Evolutionary conservation across 2,113 vertebrate species (phyloP), one percentile per base, ranked within the genome.

Genomic region (Neoarius graeffei): DNA sequence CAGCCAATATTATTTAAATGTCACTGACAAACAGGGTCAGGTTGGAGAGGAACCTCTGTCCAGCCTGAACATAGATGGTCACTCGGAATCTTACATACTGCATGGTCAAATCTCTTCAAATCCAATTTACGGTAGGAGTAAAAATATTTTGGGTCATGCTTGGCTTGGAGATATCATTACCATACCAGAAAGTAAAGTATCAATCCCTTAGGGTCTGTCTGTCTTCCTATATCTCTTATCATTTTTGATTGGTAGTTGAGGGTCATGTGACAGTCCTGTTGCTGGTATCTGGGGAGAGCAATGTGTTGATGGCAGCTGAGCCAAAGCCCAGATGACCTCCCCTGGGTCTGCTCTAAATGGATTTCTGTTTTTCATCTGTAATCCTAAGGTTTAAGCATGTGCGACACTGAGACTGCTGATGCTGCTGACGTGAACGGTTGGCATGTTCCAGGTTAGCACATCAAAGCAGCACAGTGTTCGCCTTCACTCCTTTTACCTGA

Each of bases 301-400:
- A 56, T 73, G 88, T 87, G 86, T 86, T 52, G 52, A 83, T 66
- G 89, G 77, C 87, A 89, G 89, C 87, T 60, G 3, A 69, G 77
- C 67, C 48, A 86, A 91, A 89, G 83, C 83, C 73, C 67, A 54
- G 60, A 87, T 89, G 91, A 89, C 89, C 91, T 91, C 89, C 84
- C 80, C 42, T 30, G 85, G 48, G 89, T 84, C 83, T 4, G 14
- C 5, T 57, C 83, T 91, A 88, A 90, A 74, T 84, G 84, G 87
- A 91, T 90, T 86, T 89, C 81, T 90, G 88, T 89, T 89, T 89
- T 89, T 87, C 57, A 59, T 62, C 87, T 74, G 67, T 90, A 90
- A 89, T 90, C 88, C 87, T 69, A 50, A 71, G 84, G 89, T 88
- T 83, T 67, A 62, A 89, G 84, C 86, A 52, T 62, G 74, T 74